phyloP scores from a whole-genome alignment of 2,888 invertebrate species.

The Polyommatus icarus region DNA sequence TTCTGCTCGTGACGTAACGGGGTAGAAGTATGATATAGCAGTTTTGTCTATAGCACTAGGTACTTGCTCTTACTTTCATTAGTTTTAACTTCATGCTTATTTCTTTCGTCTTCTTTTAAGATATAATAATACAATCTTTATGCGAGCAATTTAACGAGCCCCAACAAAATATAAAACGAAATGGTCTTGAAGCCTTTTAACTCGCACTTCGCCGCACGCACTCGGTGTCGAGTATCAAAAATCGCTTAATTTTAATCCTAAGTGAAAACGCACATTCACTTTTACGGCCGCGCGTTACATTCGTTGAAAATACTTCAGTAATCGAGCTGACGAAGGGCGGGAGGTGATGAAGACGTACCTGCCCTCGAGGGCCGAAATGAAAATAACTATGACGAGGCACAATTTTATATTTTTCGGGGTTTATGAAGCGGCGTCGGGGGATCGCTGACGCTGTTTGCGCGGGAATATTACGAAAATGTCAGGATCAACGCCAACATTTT shows the following conservation, averaged over 20 bases:
- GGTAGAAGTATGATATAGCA: neutral
- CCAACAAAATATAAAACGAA: neutral
- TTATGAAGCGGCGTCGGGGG: neutral
- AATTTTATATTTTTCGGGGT: slow-evolving; percentile 1
- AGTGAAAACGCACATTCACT: neutral
- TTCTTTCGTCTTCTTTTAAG: neutral
- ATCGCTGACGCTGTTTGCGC: neutral
- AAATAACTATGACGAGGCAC: slow-evolving; percentile 11
- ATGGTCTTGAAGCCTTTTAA: neutral
- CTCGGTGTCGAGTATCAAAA: neutral
- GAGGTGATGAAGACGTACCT: slow-evolving; percentile 5
- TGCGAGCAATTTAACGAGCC: neutral
- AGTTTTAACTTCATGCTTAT: no score
- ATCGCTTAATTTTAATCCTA: neutral
- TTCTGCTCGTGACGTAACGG: neutral
- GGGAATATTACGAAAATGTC: neutral
- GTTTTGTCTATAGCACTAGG: neutral
- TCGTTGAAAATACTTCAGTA: neutral
- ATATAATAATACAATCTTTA: neutral
- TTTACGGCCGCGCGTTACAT: neutral
- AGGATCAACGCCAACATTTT: neutral
- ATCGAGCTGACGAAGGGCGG: slow-evolving; percentile 1
- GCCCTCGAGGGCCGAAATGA: neutral
- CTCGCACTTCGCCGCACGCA: neutral
- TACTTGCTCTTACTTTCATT: no score